Percentiles rank a stretch among this genome's conserved stretches.
phyloP scores from a whole-genome alignment of 2,888 invertebrate genomes.

The Drosophila anomalata region DNA sequence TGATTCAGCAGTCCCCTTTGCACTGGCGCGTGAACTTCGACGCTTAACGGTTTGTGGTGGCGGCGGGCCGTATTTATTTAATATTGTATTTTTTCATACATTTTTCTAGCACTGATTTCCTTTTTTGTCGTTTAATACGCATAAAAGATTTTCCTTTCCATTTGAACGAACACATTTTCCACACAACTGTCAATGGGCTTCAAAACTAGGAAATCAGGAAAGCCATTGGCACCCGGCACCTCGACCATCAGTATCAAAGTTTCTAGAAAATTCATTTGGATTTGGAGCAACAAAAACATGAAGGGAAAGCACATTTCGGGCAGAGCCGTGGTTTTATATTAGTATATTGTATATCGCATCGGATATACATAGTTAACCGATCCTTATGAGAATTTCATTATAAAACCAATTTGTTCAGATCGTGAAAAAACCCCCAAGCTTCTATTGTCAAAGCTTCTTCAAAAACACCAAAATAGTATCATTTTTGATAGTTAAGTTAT shows the following conservation, averaged over 20 bases:
- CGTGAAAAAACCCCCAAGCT: no score
- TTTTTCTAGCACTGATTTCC: constrained; percentile 75
- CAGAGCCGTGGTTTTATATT: no score
- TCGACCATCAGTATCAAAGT: constrained; percentile 31
- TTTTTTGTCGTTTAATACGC: constrained; percentile 79
- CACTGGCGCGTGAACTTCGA: constrained; percentile 72
- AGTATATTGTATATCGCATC: no score
- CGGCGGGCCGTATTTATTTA: constrained; percentile 71
- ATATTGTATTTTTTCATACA: constrained; percentile 75
- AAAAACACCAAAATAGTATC: no score
- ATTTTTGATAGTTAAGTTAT: no score
- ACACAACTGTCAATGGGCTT: constrained; percentile 75
- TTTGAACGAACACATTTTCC: constrained; percentile 78
- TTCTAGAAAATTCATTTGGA: constrained; percentile 65
- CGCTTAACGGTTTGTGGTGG: constrained; percentile 76
- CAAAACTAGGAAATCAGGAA: constrained; percentile 16
- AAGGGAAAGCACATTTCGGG: no score
- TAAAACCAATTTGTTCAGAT: no score
- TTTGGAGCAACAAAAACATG: constrained; percentile 3
- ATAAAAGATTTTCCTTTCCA: constrained; percentile 79
- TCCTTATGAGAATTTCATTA: no score
- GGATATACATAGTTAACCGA: no score
- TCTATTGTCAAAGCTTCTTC: no score
- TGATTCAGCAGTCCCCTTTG: constrained; percentile 47
- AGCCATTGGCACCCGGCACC: constrained; percentile 8